Percentiles rank a stretch among this genome's conserved stretches.
These are phyloP conservation scores for Steinernema scapterisci DNA, from an alignment of 2,888 invertebrate species.

Conservation along the genomic window DNA sequence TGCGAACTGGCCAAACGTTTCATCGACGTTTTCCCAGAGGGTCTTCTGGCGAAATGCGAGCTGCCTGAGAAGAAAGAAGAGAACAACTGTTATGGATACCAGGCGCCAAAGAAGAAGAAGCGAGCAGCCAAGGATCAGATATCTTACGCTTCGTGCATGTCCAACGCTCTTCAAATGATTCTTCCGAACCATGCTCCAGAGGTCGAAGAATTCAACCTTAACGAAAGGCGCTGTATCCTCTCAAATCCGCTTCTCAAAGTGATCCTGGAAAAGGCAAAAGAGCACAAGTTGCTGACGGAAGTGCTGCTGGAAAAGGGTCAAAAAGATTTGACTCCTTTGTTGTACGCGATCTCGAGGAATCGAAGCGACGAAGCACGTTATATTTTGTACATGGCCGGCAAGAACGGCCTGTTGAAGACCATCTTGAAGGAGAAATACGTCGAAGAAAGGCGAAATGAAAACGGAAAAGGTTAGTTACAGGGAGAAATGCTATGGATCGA, in stretches of 20 bases:
- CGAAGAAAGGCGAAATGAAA: background rate
- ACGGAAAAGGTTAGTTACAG: background rate
- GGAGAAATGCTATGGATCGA: background rate
- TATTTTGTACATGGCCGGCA: background rate
- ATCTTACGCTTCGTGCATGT: background rate
- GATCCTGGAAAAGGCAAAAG: background rate
- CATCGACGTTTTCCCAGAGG: background rate
- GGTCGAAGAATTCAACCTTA: background rate
- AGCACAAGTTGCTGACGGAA: background rate
- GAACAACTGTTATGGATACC: background rate
- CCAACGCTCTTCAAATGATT: background rate
- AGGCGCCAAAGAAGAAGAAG: background rate
- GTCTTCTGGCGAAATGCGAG: background rate
- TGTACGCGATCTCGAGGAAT: background rate
- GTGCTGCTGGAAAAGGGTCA: background rate
- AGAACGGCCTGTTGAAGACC: background rate
- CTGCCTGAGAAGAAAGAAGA: background rate
- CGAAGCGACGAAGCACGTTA: slow-evolving; percentile 2
- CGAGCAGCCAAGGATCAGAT: background rate
- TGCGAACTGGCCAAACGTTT: slow-evolving; percentile 8
- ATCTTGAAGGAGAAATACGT: slow-evolving; percentile 13
- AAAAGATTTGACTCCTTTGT: background rate
- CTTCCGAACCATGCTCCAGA: background rate
- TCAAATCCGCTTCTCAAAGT: background rate
- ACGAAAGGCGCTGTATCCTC: background rate